Evolutionary conservation across 2,888 invertebrate genomes (phyloP).

Genomic region (Ligdia adustata): DNA sequence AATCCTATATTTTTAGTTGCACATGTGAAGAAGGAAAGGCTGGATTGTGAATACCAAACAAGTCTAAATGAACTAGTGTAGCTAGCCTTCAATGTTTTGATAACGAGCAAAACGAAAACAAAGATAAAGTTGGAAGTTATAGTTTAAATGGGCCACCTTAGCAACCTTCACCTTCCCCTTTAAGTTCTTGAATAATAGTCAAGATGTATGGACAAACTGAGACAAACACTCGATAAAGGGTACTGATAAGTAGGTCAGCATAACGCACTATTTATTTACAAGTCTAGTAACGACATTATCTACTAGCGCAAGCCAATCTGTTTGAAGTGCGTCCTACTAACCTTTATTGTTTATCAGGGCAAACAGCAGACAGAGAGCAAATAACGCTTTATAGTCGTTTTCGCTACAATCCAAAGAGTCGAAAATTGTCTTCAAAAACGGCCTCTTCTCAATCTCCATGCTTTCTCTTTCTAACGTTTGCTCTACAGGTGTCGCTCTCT

Average conservation of each 20-base stretch:
- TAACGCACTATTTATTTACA: background rate
- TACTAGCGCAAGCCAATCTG: conserved; percentile 26
- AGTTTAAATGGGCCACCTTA: no score
- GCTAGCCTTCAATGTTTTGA: no score
- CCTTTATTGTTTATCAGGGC: conserved; percentile 97
- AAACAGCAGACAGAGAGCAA: conserved; percentile 95
- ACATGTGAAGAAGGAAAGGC: no score
- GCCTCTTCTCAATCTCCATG: conserved; percentile 84
- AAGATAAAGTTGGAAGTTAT: no score
- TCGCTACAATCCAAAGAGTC: conserved; percentile 94
- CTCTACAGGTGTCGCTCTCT: conserved; percentile 55
- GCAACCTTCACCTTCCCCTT: no score
- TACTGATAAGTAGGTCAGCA: background rate
- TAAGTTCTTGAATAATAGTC: no score
- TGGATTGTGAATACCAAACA: no score
- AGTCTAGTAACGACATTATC: conserved; percentile 2
- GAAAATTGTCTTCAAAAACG: conserved; percentile 95
- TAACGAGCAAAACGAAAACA: no score
- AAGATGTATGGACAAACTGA: no score
- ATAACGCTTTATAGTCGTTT: conserved; percentile 97
- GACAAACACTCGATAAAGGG: background rate
- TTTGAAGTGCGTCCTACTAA: conserved; percentile 63
- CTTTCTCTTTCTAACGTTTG: conserved; percentile 62
- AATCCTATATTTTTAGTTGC: no score
- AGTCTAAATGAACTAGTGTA: no score